Evolutionary conservation across 2,113 vertebrate genomes (phyloP).

Genomic region (Pterophyllum scalare): DNA sequence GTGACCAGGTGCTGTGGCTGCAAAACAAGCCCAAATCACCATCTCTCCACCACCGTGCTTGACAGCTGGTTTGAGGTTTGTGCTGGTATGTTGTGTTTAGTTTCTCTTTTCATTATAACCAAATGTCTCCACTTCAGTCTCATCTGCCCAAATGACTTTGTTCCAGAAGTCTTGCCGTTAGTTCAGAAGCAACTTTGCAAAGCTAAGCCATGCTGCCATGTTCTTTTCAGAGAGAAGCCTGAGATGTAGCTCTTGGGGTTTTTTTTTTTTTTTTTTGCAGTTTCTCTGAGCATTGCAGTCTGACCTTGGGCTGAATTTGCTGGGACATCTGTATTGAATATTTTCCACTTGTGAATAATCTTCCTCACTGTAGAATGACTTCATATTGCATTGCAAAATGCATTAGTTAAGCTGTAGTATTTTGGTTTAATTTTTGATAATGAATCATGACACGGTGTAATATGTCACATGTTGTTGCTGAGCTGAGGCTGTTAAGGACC

Average conservation of each 20-base stretch:
- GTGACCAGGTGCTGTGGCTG: neutral
- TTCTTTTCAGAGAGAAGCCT: neutral
- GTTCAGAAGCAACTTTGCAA: no score
- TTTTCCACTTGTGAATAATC: neutral
- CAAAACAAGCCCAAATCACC: neutral
- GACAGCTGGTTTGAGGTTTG: neutral
- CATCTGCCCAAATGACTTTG: neutral
- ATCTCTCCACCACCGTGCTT: neutral
- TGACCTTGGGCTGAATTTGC: neutral
- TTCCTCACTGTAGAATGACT: neutral
- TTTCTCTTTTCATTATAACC: neutral
- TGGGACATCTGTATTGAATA: no score
- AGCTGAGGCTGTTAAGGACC: neutral
- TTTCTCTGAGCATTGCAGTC: no score
- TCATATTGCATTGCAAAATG: neutral
- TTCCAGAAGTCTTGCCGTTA: neutral
- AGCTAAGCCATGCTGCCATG: no score
- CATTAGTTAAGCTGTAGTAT: neutral
- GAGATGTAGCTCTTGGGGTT: no score
- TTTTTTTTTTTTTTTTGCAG: no score
- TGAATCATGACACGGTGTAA: neutral
- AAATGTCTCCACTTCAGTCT: neutral
- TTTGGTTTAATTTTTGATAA: neutral
- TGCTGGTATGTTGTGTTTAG: neutral
- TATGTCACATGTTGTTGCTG: fast-evolving